These are phyloP conservation scores for Anas platyrhynchos DNA, from an alignment of 2,113 vertebrate species.

Conservation along the genomic window DNA sequence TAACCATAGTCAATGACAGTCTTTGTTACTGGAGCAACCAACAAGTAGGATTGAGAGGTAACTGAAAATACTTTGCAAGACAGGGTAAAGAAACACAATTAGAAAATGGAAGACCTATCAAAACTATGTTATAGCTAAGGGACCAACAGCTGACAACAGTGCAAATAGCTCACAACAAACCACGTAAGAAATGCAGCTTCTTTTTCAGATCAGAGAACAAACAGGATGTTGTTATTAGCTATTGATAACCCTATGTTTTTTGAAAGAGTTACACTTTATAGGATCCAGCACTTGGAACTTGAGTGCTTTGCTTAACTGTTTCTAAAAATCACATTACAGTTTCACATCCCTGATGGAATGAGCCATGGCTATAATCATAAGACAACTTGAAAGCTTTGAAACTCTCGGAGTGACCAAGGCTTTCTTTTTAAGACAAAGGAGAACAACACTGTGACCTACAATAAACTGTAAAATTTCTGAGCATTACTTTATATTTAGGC, in stretches of 20 bases:
- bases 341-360: background rate
- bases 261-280: background rate
- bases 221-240: background rate
- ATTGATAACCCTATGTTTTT: background rate
- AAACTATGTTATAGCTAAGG: background rate
- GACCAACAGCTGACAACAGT: background rate
- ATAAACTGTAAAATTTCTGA: background rate
- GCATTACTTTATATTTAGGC: background rate
- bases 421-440: background rate
- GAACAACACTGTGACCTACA: background rate
- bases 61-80: conserved; percentile 17
- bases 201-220: background rate
- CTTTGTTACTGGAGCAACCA: conserved; percentile 40
- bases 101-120: background rate
- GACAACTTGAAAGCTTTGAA: background rate
- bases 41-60: conserved; percentile 11
- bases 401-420: background rate
- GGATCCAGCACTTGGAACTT: background rate
- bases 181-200: background rate
- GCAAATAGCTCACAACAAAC: background rate
- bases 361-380: background rate
- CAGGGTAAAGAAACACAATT: background rate
- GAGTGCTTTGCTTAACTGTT: background rate
- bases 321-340: background rate
- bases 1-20: conserved; percentile 47